A percentile compares a stretch with the other conserved stretches of the same genome.
phyloP scores from a whole-genome alignment of 2,888 invertebrate genomes.

The Drosophila anomalata region DNA sequence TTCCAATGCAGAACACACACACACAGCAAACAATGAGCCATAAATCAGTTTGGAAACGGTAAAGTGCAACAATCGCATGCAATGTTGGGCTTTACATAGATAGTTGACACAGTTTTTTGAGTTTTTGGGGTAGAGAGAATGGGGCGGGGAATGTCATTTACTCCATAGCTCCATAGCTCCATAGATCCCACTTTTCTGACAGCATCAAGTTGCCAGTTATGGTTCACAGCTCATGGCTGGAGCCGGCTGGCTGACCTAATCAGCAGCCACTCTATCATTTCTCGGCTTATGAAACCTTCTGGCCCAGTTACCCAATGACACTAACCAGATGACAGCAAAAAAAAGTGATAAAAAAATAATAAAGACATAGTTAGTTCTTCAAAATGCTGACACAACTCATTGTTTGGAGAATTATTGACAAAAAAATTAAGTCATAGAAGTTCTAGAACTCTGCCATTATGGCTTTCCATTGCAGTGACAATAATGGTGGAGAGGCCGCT shows the following conservation, averaged over 20 bases:
- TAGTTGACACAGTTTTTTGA: slow-evolving; percentile 1
- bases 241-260: slow-evolving; percentile 35
- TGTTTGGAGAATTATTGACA: not conserved
- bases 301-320: slow-evolving; percentile 36
- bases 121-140: not conserved
- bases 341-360: slow-evolving; percentile 12
- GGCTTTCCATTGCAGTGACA: slow-evolving; percentile 26
- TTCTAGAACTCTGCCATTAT: slow-evolving; percentile 4
- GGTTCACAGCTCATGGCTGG: slow-evolving; percentile 24
- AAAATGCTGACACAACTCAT: not conserved
- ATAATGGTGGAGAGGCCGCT: not conserved
- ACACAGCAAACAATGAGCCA: slow-evolving; percentile 10
- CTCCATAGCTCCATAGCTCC: slow-evolving; percentile 1
- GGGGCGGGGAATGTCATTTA: not conserved
- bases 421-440: not conserved
- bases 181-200: slow-evolving; percentile 22
- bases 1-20: slow-evolving; percentile 33
- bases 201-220: slow-evolving; percentile 46
- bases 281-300: slow-evolving; percentile 36
- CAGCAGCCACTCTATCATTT: slow-evolving; percentile 17
- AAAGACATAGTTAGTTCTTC: not conserved
- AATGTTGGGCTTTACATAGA: slow-evolving; percentile 5
- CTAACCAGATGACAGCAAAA: slow-evolving; percentile 8
- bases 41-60: slow-evolving; percentile 1
- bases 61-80: slow-evolving; percentile 4